phyloP scores from a whole-genome alignment of 1,140 invertebrate genomes.

The Danaus plexippus region DNA sequence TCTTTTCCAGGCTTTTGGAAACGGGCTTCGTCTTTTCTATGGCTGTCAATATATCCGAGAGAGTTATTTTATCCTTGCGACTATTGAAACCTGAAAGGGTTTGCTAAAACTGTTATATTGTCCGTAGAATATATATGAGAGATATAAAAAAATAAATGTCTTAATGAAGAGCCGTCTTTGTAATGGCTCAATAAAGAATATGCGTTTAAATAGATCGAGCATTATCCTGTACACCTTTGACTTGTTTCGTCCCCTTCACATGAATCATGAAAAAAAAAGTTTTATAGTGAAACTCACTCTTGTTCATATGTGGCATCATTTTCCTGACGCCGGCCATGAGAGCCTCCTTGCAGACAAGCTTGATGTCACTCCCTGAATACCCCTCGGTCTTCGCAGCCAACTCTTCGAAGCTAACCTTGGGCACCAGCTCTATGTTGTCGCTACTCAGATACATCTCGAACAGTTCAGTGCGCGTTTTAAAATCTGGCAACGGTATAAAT shows the following conservation, averaged over 20 bases:
- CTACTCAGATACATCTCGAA: constrained; percentile 75
- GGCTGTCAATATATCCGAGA: constrained; percentile 43
- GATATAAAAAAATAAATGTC: too few relatives aligned
- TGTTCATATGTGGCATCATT: constrained; percentile 42
- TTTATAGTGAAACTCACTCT: constrained; percentile 24
- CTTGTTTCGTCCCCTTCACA: too few relatives aligned
- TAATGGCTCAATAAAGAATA: too few relatives aligned
- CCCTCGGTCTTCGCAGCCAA: constrained; percentile 78
- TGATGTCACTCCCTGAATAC: constrained; percentile 93
- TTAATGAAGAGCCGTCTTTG: too few relatives aligned
- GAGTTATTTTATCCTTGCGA: constrained; percentile 39
- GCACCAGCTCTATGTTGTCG: constrained; percentile 44
- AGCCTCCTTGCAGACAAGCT: constrained; percentile 90
- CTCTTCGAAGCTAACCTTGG: constrained; percentile 62
- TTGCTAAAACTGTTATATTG: too few relatives aligned
- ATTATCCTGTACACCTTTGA: too few relatives aligned
- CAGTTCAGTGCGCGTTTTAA: constrained; percentile 76
- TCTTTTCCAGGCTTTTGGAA: constrained; percentile 44
- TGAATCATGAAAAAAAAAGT: too few relatives aligned
- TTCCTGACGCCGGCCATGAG: constrained; percentile 74
- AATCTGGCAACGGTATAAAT: constrained; percentile 82
- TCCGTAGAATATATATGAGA: too few relatives aligned
- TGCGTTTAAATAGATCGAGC: too few relatives aligned
- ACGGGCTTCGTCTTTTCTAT: constrained; percentile 58
- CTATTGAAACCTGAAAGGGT: constrained; percentile 26